Evolutionary conservation across 2,888 invertebrate species (phyloP), one percentile per base, ranked within the genome.

Genomic region (Dryocosmus kuriphilus): DNA sequence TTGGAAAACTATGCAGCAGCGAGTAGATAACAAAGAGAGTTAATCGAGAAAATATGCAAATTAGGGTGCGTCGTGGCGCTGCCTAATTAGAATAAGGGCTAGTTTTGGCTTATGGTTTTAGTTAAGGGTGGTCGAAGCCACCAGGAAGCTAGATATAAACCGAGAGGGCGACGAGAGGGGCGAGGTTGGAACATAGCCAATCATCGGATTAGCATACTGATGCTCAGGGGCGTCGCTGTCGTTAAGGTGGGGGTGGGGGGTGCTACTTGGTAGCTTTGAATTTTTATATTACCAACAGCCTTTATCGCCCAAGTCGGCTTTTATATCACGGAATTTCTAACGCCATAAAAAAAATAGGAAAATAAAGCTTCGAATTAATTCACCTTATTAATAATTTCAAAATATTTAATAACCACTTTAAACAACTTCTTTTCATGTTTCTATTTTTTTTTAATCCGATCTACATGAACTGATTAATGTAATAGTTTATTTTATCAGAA

Each of bases 141-240:
- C 85, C 84, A 81, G 86, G 82, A 86, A 85, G 84, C 86, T 85
- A 84, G 87, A 85, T 86, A 84, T 81, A 81, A 77, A 81, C 77
- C 71, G 75, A 76, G 76, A 57, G 77, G 77, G 63, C 79, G 76
- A 78, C 79, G 79, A 81, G 82, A 80, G 83, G 77, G 79, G 80
- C 76, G 82, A 80, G 80, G 83, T 78, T 91, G 89, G 90, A 90
- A 89, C 91, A 90, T 88, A 88, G 91, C 91, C 91, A 91, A 91
- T 91, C 91, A 91, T 91, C 88, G 90, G 91, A 91, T 91, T 91
- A 91, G 91, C 91, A 91, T 91, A 91, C 90, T 91, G 89, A 91
- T 91, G 91, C 89, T 89, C 88, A 88, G 89, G 90, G 90, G 90
- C 90, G 90, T 90, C 87, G 86, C 89, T 86, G 88, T 86, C 88